Evolutionary conservation across 2,888 invertebrate genomes (phyloP), one percentile per base, ranked within the genome.

Genomic region (Callimorpha dominula): DNA sequence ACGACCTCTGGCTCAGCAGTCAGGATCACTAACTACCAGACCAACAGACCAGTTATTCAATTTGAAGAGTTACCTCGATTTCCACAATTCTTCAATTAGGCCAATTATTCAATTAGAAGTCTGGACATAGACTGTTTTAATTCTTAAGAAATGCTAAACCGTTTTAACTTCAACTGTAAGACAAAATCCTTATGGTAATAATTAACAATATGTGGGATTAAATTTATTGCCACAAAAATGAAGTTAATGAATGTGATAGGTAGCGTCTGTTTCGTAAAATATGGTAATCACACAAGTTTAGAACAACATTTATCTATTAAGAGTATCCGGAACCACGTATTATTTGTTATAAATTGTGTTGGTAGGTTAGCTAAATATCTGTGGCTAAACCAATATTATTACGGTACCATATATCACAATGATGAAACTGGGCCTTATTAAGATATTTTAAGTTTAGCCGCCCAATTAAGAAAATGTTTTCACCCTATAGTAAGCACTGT

Each of bases 181-280:
- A 31, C 65, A 65, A 15, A 65, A 65, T 50, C 50, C 6, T 65
- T 50, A 50, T 17, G 17, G 31, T 50, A 65, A 50, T 65, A 65
- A 50, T 49, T 46, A 20, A 46, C 20, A 1, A 20, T 57, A 57
- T 20, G 57, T 17, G 42, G 17, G 20, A 70, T 70, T 70, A 46
- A 65, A 70, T 70, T 54, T 60, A 70, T 70, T 20, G 12, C 6
- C 17, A 31, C 46, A 54, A 70, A 12, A 82, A 77, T 73, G 65
- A 73, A 80, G 69, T 78, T 81, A 81, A 82, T 81, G 78, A 82
- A 75, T 76, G 57, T 67, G 72, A 77, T 74, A 57, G 65, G 57
- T 73, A 50, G 70, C 70, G 66, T 72, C 72, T 68, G 74, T 31
- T 68, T 82, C 81, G 72, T 81, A 69, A 57, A 73, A 72, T 83